These are phyloP conservation scores for Pachyuromys duprasi DNA, from an alignment of 2,797 vertebrate genomes.

Conservation along the genomic window DNA sequence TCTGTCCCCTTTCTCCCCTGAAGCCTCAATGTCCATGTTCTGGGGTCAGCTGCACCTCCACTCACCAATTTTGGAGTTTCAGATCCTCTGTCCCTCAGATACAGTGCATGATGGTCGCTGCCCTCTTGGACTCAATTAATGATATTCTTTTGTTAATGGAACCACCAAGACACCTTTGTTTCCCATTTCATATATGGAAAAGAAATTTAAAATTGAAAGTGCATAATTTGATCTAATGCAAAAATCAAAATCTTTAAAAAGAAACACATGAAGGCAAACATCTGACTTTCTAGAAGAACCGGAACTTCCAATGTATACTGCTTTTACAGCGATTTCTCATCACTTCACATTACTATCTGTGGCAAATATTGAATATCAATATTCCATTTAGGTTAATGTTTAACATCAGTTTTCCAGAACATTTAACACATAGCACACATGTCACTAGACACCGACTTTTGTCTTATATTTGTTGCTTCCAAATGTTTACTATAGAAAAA, in stretches of 20 bases:
- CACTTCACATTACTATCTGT: not conserved
- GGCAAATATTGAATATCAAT: not conserved
- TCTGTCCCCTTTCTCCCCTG: too few species aligned
- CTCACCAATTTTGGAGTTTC: too few species aligned
- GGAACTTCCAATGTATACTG: conserved; percentile 12
- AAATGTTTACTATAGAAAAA: conserved; percentile 28
- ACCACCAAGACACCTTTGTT: not conserved
- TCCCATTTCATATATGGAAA: not conserved
- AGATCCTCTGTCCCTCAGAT: too few species aligned
- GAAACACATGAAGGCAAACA: not conserved
- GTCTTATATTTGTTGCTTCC: not conserved
- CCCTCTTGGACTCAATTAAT: not conserved
- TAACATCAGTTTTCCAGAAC: not conserved
- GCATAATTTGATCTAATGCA: not conserved
- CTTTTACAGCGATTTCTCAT: not conserved
- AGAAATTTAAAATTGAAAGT: conserved; percentile 7
- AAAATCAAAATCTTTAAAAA: conserved; percentile 46
- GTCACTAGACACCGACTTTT: not conserved
- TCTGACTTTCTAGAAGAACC: conserved; percentile 34
- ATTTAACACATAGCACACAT: not conserved
- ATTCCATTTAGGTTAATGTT: not conserved
- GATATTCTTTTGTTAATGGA: conserved; percentile 5
- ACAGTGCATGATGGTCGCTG: too few species aligned
- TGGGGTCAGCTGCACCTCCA: too few species aligned
- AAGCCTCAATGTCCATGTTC: too few species aligned